Conservation (phyloP, 2,797 vertebrate genomes). For the Oreochromis mossambicus region DNA sequence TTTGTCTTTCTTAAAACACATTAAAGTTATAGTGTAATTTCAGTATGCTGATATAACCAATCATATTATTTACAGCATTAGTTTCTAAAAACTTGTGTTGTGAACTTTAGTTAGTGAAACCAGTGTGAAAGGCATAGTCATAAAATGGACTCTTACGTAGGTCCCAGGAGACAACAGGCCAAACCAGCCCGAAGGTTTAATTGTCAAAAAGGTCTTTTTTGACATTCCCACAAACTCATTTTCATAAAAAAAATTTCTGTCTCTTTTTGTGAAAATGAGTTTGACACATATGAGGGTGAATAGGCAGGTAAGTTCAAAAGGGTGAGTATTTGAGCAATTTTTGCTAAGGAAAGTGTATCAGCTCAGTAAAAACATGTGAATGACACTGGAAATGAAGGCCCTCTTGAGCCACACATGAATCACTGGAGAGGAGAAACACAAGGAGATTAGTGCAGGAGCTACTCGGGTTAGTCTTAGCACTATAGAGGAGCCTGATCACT, state of each 20-base stretch:
- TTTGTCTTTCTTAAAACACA: not conserved
- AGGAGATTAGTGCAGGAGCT: not conserved
- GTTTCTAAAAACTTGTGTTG: not conserved
- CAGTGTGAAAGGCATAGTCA: not conserved
- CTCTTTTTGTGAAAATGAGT: not conserved
- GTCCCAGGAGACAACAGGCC: not conserved
- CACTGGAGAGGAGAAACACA: not conserved
- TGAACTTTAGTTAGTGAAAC: not conserved
- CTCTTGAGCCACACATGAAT: not conserved
- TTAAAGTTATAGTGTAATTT: not conserved
- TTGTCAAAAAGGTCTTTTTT: not conserved
- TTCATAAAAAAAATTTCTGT: not conserved
- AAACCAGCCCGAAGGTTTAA: not conserved
- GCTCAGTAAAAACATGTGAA: not conserved
- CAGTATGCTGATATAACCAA: not conserved
- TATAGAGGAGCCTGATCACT: not conserved
- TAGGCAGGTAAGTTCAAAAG: not conserved
- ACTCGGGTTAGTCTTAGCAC: not conserved
- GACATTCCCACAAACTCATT: not conserved
- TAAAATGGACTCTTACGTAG: accelerated
- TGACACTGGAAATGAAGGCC: not conserved
- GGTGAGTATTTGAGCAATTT: not conserved
- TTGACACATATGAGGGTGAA: not conserved
- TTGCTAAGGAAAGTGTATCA: not conserved
- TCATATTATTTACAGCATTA: not conserved